A percentile compares a stretch with the other conserved stretches of the same genome.
These are phyloP conservation scores for Gasterosteus aculeatus DNA, from an alignment of 2,113 vertebrate genomes.

Conservation along the genomic window DNA sequence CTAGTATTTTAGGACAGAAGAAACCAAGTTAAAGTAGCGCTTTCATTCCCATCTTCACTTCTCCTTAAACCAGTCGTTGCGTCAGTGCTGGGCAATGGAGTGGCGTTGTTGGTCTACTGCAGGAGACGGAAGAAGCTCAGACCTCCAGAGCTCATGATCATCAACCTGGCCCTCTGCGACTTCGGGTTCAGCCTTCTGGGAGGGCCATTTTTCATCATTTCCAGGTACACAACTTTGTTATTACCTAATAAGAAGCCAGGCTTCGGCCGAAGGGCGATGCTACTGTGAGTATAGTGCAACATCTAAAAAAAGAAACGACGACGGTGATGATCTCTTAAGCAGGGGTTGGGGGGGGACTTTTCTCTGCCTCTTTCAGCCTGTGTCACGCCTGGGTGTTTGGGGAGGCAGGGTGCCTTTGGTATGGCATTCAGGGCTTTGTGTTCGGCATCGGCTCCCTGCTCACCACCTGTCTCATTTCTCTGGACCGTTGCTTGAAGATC, in stretches of 20 bases:
- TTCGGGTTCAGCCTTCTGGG: constrained; percentile 71
- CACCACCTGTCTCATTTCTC: constrained; percentile 71
- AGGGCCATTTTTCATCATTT: constrained; percentile 61
- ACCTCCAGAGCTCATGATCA: constrained; percentile 66
- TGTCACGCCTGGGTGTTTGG: constrained; percentile 72
- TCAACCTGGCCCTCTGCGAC: constrained; percentile 72
- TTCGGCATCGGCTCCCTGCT: constrained; percentile 72
- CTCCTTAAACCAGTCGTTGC: constrained; percentile 36
- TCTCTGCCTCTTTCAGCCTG: constrained; percentile 47
- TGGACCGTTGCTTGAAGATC: constrained; percentile 75
- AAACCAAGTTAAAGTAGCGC: not conserved
- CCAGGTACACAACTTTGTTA: constrained; percentile 56
- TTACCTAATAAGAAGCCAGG: not conserved
- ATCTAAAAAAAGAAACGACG: not conserved
- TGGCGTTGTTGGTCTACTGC: constrained; percentile 52
- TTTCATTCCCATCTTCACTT: not conserved
- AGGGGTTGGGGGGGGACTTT: not conserved
- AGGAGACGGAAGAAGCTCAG: constrained; percentile 62
- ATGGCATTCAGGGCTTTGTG: constrained; percentile 70
- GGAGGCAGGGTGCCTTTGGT: constrained; percentile 64
- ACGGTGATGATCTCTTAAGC: constrained; percentile 4
- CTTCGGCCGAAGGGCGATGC: not conserved
- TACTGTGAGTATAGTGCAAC: not conserved
- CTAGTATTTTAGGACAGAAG: not conserved
- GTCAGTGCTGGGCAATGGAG: constrained; percentile 66